These are phyloP conservation scores for Chrysomallon squamiferum DNA, from an alignment of 1,140 invertebrate genomes.

Conservation along the genomic window DNA sequence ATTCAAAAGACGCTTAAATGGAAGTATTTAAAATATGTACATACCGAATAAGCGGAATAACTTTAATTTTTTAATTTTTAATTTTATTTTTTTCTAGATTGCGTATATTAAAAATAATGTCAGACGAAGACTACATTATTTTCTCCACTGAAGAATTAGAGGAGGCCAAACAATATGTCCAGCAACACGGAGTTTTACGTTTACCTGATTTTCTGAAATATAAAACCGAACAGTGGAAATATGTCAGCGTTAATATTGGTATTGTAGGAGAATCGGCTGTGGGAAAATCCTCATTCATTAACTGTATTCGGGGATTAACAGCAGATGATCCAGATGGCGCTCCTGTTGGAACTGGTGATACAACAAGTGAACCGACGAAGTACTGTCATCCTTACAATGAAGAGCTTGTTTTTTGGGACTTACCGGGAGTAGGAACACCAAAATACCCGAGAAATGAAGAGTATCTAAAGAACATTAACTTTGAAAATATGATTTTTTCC, in stretches of 20 bases:
- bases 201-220: neutral
- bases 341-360: conserved; percentile 25
- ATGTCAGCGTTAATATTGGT: conserved; percentile 1
- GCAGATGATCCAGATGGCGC: conserved; percentile 20
- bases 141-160: too few relatives aligned
- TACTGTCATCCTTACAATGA: conserved; percentile 23
- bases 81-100: too few relatives aligned
- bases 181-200: neutral
- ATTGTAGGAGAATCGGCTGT: conserved; percentile 18
- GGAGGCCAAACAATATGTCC: too few relatives aligned
- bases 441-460: conserved; percentile 6
- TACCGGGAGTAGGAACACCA: conserved; percentile 21
- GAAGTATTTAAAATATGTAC: too few relatives aligned
- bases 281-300: conserved; percentile 30
- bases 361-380: conserved; percentile 16
- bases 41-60: too few relatives aligned
- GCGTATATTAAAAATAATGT: too few relatives aligned
- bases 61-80: too few relatives aligned
- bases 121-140: too few relatives aligned
- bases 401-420: conserved; percentile 20
- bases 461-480: neutral
- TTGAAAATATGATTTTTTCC: conserved; percentile 19
- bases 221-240: conserved; percentile 1
- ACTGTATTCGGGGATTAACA: conserved; percentile 13
- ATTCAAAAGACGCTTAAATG: too few relatives aligned